Evolutionary conservation across 2,888 invertebrate species (phyloP).

Genomic region (Cyclophora albipunctata): DNA sequence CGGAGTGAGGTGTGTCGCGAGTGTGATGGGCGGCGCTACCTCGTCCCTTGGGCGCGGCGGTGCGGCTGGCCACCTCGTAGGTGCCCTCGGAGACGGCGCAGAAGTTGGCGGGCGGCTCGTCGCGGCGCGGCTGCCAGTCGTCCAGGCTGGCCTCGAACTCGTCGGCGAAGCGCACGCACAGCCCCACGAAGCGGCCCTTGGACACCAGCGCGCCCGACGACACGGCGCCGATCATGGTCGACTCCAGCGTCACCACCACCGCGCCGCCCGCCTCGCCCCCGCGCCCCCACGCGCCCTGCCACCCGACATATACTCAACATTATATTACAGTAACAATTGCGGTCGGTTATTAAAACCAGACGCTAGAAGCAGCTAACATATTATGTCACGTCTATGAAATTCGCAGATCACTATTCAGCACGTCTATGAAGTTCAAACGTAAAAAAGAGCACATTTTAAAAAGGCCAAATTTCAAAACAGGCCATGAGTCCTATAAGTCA

Average conservation of each 20-base stretch:
- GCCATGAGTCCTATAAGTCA: too few species aligned
- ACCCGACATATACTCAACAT: constrained; percentile 14
- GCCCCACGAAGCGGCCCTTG: constrained; percentile 87
- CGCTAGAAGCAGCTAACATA: background rate
- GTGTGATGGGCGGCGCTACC: constrained; percentile 54
- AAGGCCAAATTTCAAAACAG: too few species aligned
- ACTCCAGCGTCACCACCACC: constrained; percentile 95
- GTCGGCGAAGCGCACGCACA: constrained; percentile 96
- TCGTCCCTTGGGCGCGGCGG: constrained; percentile 88
- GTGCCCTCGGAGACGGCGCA: constrained; percentile 99
- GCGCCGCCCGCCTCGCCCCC: constrained; percentile 88
- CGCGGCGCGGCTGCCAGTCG: constrained; percentile 96
- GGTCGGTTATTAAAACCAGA: background rate
- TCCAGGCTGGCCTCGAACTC: constrained; percentile 97
- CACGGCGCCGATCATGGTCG: constrained; percentile 95
- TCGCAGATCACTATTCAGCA: background rate
- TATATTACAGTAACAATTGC: background rate
- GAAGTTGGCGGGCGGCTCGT: constrained; percentile 88
- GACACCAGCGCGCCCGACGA: constrained; percentile 94
- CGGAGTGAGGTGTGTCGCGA: too few species aligned
- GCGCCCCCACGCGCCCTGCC: constrained; percentile 22
- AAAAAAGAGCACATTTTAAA: too few species aligned
- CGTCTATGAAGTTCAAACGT: background rate
- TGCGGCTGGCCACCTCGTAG: constrained; percentile 96
- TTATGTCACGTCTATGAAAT: too few species aligned